These are phyloP conservation scores for Corythornis cristatus DNA, from an alignment of 2,113 vertebrate genomes.

Conservation along the genomic window DNA sequence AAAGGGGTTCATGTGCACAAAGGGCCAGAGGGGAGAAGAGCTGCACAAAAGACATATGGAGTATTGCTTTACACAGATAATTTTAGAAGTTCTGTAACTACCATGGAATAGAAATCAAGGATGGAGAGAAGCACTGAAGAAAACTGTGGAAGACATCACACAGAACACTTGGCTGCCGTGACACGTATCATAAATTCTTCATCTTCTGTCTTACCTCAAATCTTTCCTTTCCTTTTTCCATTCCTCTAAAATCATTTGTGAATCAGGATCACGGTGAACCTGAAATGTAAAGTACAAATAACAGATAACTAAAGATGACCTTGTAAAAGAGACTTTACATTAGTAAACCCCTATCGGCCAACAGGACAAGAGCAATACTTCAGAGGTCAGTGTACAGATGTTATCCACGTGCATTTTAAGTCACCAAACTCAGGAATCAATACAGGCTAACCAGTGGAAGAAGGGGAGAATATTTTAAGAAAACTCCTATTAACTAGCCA, in stretches of 20 bases:
- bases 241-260: conserved; percentile 88
- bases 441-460: neutral
- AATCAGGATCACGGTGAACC: conserved; percentile 88
- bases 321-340: neutral
- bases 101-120: neutral
- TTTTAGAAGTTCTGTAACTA: neutral
- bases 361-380: neutral
- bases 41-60: neutral
- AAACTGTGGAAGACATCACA: neutral
- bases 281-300: conserved; percentile 51
- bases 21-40: neutral
- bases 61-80: neutral
- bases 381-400: neutral
- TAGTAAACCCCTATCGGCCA: neutral
- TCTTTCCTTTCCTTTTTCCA: conserved; percentile 92
- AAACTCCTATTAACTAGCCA: neutral
- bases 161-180: neutral
- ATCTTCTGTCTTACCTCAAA: conserved; percentile 80
- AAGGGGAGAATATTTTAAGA: neutral
- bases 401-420: neutral
- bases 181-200: neutral
- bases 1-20: neutral
- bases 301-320: neutral
- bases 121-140: neutral
- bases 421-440: neutral